Conservation (phyloP, 2,797 vertebrate genomes). For the Benthosema pterotum region DNA sequence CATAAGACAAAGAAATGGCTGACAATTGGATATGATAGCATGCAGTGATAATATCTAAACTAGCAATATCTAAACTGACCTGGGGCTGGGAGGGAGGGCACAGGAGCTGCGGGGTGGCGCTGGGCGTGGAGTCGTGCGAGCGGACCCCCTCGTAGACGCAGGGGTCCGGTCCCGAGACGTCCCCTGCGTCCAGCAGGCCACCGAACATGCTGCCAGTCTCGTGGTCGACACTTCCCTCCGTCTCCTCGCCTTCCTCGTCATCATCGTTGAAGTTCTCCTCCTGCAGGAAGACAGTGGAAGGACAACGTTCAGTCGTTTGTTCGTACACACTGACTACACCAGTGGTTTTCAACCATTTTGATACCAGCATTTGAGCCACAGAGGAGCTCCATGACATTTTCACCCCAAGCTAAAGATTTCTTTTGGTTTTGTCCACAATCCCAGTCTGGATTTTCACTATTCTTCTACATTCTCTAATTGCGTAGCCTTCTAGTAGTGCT, state of each 20-base stretch:
- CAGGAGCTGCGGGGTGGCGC: not conserved
- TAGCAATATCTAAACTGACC: constrained; percentile 1
- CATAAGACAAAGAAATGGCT: too few species aligned
- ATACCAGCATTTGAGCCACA: too few species aligned
- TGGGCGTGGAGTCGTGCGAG: not conserved
- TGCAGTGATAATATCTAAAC: too few species aligned
- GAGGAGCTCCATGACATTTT: too few species aligned
- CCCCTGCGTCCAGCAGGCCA: constrained; percentile 21
- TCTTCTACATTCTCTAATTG: too few species aligned
- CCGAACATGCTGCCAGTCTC: constrained; percentile 33
- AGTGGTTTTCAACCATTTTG: too few species aligned
- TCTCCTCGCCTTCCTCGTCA: constrained; percentile 37
- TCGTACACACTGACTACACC: too few species aligned
- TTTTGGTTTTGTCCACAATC: too few species aligned
- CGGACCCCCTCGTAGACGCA: constrained; percentile 23
- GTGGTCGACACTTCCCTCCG: constrained; percentile 39
- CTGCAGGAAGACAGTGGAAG: not conserved
- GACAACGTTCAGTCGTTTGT: not conserved
- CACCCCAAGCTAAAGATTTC: too few species aligned
- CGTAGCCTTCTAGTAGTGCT: too few species aligned
- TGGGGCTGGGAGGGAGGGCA: constrained; percentile 20
- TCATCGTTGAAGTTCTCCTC: constrained; percentile 39
- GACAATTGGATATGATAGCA: too few species aligned
- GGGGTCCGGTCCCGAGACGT: constrained; percentile 14
- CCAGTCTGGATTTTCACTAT: too few species aligned